These are phyloP conservation scores for Forbesichthys papilliferus DNA, from an alignment of 2,113 vertebrate genomes.

Conservation along the genomic window DNA sequence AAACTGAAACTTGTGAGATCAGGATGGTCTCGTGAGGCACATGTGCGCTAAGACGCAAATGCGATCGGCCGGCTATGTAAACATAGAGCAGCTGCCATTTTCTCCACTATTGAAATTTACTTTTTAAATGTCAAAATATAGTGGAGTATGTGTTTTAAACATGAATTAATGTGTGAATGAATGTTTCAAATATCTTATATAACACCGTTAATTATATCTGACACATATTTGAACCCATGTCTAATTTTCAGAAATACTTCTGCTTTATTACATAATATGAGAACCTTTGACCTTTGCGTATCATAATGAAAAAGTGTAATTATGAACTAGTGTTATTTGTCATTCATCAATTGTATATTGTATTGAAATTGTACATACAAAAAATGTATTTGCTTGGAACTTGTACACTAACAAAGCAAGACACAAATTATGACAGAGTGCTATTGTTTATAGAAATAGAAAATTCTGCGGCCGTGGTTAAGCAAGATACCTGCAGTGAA, in stretches of 20 bases:
- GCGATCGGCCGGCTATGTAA: no score
- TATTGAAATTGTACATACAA: constrained; percentile 10
- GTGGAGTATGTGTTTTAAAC: no score
- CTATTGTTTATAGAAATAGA: constrained; percentile 36
- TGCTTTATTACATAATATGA: neutral
- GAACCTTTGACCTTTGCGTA: constrained; percentile 42
- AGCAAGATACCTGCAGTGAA: constrained; percentile 28
- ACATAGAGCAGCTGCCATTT: no score
- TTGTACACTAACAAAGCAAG: constrained; percentile 11
- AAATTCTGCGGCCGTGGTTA: constrained; percentile 41
- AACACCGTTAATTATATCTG: neutral
- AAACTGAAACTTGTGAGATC: no score
- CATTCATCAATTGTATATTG: constrained; percentile 34
- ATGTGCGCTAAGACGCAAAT: no score
- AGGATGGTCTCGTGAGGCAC: no score
- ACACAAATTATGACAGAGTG: constrained; percentile 21
- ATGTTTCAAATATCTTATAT: no score
- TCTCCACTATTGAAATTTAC: no score
- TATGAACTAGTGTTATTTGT: constrained; percentile 42
- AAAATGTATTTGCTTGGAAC: constrained; percentile 32
- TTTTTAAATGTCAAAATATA: no score
- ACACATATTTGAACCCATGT: neutral
- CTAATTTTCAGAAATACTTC: neutral
- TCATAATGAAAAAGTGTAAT: constrained; percentile 18
- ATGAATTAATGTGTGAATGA: no score